Evolutionary conservation across 2,888 invertebrate genomes (phyloP).

Genomic region (Nemurella pictetii): DNA sequence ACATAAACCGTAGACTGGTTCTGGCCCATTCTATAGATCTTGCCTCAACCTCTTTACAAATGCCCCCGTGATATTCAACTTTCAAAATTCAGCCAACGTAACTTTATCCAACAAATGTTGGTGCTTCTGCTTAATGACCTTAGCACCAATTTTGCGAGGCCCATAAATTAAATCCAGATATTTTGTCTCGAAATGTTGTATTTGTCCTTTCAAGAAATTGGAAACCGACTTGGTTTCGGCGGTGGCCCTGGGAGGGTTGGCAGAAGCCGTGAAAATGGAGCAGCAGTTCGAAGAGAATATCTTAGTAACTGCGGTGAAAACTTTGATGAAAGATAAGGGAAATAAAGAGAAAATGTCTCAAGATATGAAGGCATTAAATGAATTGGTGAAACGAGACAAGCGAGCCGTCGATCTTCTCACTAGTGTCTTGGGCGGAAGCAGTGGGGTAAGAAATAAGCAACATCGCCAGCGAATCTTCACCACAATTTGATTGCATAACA

Average conservation of each 20-base stretch:
- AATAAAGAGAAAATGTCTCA: slow-evolving; percentile 28
- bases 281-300: slow-evolving; percentile 41
- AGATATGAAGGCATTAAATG: slow-evolving; percentile 34
- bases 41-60: neutral
- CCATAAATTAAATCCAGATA: neutral
- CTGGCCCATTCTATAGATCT: neutral
- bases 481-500: neutral
- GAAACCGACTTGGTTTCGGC: slow-evolving; percentile 36
- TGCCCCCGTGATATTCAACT: neutral
- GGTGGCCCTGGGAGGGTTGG: slow-evolving; percentile 35
- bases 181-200: too few species aligned
- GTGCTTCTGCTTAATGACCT: neutral
- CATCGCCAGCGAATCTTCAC: neutral
- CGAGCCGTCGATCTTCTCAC: slow-evolving; percentile 36
- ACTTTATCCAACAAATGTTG: neutral
- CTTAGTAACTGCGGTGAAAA: slow-evolving; percentile 33
- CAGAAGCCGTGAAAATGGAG: slow-evolving; percentile 39
- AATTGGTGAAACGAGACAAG: slow-evolving; percentile 39
- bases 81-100: neutral
- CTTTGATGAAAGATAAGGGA: slow-evolving; percentile 35
- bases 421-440: slow-evolving; percentile 23
- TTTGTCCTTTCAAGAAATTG: slow-evolving; percentile 35
- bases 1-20: neutral
- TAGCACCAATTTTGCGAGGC: neutral
- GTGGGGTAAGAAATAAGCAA: slow-evolving; percentile 14